Evolutionary conservation across 2,113 vertebrate genomes (phyloP).

Genomic region (Thymallus thymallus): DNA sequence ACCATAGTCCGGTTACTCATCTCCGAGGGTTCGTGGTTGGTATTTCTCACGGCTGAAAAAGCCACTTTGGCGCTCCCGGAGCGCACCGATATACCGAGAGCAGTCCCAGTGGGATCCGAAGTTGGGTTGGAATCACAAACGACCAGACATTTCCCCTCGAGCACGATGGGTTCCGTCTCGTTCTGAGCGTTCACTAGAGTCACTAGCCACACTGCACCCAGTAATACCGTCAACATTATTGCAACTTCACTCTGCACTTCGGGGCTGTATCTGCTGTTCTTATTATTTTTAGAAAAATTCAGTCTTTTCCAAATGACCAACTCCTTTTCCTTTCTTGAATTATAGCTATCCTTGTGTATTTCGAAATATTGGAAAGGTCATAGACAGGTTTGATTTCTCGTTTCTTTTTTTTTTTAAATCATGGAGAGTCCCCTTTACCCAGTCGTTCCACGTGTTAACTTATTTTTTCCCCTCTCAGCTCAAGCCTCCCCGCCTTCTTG

Average conservation of each 20-base stretch:
- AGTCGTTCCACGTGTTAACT: conserved; percentile 27
- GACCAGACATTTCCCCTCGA: conserved; percentile 95
- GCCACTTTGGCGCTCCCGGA: conserved; percentile 94
- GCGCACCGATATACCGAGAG: conserved; percentile 93
- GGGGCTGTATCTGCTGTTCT: conserved; percentile 18
- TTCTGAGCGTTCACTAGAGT: conserved; percentile 83
- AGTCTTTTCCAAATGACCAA: not conserved
- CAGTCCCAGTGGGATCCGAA: conserved; percentile 89
- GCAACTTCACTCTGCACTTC: conserved; percentile 48
- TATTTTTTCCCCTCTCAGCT: conserved; percentile 26
- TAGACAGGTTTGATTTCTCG: not conserved
- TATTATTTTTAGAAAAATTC: not conserved
- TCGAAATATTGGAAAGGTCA: not conserved
- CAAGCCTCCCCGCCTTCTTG: conserved; percentile 39
- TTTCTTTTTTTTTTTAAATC: too few species aligned
- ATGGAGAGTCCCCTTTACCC: conserved; percentile 19
- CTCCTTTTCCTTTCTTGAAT: not conserved
- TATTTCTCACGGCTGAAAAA: conserved; percentile 94
- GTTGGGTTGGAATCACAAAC: conserved; percentile 96
- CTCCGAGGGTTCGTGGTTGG: conserved; percentile 97
- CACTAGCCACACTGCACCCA: conserved; percentile 81
- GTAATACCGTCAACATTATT: conserved; percentile 75
- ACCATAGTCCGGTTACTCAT: conserved; percentile 98
- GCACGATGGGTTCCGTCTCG: conserved; percentile 92
- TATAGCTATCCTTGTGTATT: not conserved